A percentile compares a stretch with the other conserved stretches of the same genome.
Conservation (phyloP, 35 echinoderm and acorn worm species). For the Apostichopus parvimensis region DNA sequence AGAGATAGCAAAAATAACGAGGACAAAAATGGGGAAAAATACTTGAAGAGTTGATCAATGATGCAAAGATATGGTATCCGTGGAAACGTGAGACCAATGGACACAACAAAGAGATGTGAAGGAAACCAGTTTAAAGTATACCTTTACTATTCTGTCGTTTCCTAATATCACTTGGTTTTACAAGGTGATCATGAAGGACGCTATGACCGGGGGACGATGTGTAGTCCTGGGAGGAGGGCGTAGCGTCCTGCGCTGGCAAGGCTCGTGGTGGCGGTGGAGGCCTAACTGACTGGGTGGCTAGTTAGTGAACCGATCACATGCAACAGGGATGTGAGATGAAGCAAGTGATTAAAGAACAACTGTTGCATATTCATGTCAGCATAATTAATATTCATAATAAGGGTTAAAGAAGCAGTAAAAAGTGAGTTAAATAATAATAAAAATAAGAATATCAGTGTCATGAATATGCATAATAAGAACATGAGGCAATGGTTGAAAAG, state of each 20-base stretch:
- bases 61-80: not conserved
- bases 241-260: slow-evolving; percentile 23
- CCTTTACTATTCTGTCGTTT: slow-evolving; percentile 55
- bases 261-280: slow-evolving; percentile 40
- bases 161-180: slow-evolving; percentile 69
- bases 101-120: not conserved
- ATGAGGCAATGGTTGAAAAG: not conserved
- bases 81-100: not conserved
- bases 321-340: slow-evolving; percentile 15
- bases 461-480: not conserved
- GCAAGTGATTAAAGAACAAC: not conserved
- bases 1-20: too few species aligned
- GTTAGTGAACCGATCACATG: slow-evolving; percentile 60
- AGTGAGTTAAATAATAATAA: not conserved
- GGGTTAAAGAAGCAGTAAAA: not conserved
- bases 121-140: not conserved
- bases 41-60: not conserved
- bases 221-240: slow-evolving; percentile 22
- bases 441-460: not conserved
- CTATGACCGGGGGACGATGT: slow-evolving; percentile 31
- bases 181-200: slow-evolving; percentile 65
- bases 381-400: not conserved
- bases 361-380: not conserved
- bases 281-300: slow-evolving; percentile 34
- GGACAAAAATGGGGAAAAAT: not conserved